A percentile compares a stretch with the other conserved stretches of the same genome.
Evolutionary conservation across 2,888 invertebrate species (phyloP).

Genomic region (Adineta ricciae): DNA sequence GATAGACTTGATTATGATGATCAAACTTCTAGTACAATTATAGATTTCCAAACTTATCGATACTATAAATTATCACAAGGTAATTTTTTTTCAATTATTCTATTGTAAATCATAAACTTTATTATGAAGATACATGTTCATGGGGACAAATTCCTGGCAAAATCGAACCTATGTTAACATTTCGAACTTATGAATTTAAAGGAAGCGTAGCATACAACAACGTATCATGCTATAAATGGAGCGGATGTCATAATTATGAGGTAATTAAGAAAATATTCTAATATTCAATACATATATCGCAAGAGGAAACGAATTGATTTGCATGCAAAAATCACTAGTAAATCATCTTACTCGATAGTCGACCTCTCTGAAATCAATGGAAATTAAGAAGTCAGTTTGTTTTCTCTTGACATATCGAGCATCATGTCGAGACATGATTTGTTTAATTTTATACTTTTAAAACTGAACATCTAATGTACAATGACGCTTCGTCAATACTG

Average conservation of each 20-base stretch:
- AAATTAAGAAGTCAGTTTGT: too few species aligned
- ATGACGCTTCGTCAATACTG: too few species aligned
- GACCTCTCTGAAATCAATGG: too few species aligned
- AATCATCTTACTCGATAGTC: too few species aligned
- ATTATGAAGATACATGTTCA: not conserved
- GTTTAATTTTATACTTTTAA: too few species aligned
- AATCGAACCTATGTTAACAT: not conserved
- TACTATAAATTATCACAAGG: not conserved
- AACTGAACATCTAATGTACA: too few species aligned
- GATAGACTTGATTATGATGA: not conserved
- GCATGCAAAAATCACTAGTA: too few species aligned
- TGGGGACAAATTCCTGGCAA: not conserved
- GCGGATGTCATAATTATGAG: conserved; percentile 1
- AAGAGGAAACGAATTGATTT: too few species aligned
- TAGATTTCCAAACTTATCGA: not conserved
- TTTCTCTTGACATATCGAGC: too few species aligned
- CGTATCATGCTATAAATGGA: not conserved
- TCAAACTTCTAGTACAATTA: not conserved
- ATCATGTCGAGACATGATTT: too few species aligned
- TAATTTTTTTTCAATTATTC: not conserved
- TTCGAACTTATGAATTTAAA: not conserved
- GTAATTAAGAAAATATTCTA: not conserved
- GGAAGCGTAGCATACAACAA: not conserved
- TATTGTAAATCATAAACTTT: not conserved
- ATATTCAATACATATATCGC: too few species aligned